A percentile compares a stretch with the other conserved stretches of the same genome.
Evolutionary conservation across 2,797 vertebrate species (phyloP).

Genomic region (Pangasius krempfi): DNA sequence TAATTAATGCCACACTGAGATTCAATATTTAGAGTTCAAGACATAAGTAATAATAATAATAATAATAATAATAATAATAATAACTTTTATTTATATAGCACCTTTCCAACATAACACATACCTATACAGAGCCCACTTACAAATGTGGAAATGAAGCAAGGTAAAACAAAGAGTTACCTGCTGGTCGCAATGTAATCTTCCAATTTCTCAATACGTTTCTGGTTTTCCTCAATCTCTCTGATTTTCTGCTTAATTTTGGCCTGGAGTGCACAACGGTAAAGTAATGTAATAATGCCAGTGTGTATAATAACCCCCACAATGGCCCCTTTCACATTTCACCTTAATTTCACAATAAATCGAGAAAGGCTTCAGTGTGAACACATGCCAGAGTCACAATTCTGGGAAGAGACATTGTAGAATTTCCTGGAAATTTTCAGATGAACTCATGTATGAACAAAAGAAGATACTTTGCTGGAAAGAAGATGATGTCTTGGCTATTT

Average conservation of each 20-base stretch:
- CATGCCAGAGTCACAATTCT: not conserved
- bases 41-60: not conserved
- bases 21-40: not conserved
- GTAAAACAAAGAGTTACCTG: conserved; percentile 74
- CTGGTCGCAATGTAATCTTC: conserved; percentile 96
- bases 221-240: conserved; percentile 96
- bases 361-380: not conserved
- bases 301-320: not conserved
- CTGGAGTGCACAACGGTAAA: conserved; percentile 62
- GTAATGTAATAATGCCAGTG: not conserved
- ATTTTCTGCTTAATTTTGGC: conserved; percentile 98
- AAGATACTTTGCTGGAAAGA: not conserved
- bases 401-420: not conserved
- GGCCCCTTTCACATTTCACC: not conserved
- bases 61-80: too few relatives aligned
- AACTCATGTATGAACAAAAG: not conserved
- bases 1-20: not conserved
- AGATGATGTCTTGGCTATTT: not conserved
- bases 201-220: conserved; percentile 95
- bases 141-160: not conserved
- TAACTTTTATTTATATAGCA: too few relatives aligned
- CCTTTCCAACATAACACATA: too few relatives aligned
- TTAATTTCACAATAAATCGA: not conserved
- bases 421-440: not conserved
- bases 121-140: too few relatives aligned